Base-by-base conservation (phyloP, 1,140 invertebrate species). In the Theocolax elegans region DNA sequence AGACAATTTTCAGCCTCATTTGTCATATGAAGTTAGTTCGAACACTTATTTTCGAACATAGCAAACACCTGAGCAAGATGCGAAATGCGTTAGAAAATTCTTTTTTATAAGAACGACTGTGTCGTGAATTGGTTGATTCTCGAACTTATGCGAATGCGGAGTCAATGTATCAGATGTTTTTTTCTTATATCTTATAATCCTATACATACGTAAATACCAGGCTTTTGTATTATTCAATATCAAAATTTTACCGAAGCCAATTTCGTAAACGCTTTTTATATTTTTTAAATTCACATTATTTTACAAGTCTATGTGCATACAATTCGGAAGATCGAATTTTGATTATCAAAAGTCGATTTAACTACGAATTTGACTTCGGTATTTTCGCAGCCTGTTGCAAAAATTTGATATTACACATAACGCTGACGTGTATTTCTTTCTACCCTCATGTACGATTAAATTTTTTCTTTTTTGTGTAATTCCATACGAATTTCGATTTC, bases 361-460 rank as follows among this genome's bases (percentile, higher is more conserved):
- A 31, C 38, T 44, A 69, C 48, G 58, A 69, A 54, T 62, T 69
- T 62, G 67, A 46, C 67, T 69, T 69, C 67, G 35, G 49, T 35
- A 62, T 44, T 44, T 62, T 54, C 38, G 48, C n/a, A 69, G 38
- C 58, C 38, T 44, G 58, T 17, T 25, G 21, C 67, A 44, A 68
- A 53, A 42, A 53, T 23, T 53, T 53, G 42, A 53, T 15, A 54
- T 60, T 68, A 40, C 44, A n/a, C 23, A 49, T n/a, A 62, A 62
- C 38, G 46, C 13, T 54, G 67, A 69, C 67, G 67, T 63, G 67
- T 69, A 69, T 69, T 69, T 69, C 56, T 44, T 23, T 53, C 51
- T 53, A 62, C 12, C 49, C n/a, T 62, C 46, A 40, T 4, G 29
- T 25, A 62, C 13, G 40, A 66, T 56, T 66, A 44, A 59, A 53